Evolutionary conservation across 2,888 invertebrate genomes (phyloP).

Genomic region (Thecocarcelia acutangulata): DNA sequence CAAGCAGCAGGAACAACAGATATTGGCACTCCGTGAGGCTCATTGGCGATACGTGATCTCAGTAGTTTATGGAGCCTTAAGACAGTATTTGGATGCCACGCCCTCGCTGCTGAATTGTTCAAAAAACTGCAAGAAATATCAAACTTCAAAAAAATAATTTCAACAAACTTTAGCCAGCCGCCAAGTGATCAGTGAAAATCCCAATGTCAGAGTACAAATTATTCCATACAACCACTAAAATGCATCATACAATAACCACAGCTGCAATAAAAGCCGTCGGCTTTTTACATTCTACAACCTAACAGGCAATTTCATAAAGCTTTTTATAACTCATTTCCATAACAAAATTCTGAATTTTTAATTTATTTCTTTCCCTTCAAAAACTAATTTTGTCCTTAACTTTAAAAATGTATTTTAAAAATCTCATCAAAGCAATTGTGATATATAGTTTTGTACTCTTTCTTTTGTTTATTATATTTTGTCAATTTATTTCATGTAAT

Average conservation of each 20-base stretch:
- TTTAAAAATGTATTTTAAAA: conserved; percentile 64
- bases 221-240: conserved; percentile 17
- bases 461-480: conserved; percentile 41
- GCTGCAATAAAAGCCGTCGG: conserved; percentile 54
- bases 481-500: conserved; percentile 44
- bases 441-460: conserved; percentile 75
- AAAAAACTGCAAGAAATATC: conserved; percentile 52
- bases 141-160: conserved; percentile 42
- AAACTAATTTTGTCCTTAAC: conserved; percentile 1
- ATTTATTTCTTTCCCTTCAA: background rate
- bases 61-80: conserved; percentile 74
- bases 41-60: conserved; percentile 76
- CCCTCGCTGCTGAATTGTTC: conserved; percentile 40
- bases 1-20: conserved; percentile 75
- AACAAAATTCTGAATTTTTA: background rate
- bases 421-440: conserved; percentile 80
- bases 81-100: conserved; percentile 71
- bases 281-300: background rate
- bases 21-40: conserved; percentile 76
- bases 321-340: conserved; percentile 25
- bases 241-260: conserved; percentile 4
- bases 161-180: background rate
- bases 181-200: conserved; percentile 19
- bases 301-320: conserved; percentile 4
- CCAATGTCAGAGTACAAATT: conserved; percentile 66